Base-by-base conservation (phyloP, 2,888 invertebrate species). In the Agrochola circellaris region DNA sequence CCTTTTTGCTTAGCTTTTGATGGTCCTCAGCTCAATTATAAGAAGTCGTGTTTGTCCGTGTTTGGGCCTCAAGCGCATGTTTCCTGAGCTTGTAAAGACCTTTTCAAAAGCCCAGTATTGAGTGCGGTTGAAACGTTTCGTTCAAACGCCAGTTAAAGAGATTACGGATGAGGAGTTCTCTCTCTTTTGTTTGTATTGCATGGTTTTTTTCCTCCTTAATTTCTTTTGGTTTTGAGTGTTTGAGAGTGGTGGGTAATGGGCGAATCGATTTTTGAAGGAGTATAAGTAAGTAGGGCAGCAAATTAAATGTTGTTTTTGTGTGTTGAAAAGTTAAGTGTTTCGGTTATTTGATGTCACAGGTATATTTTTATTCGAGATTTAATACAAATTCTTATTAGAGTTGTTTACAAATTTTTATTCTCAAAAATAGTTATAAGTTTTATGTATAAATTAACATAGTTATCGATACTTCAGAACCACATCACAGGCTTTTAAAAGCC, bases 131-230 rank as follows among this genome's bases (percentile, higher is more conserved):
- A 87, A 86, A 90, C 86, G 88, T 86, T 87, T 80, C 86, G 85
- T 84, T 87, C 89, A 89, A 91, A 90, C 87, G 88, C 87, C 86
- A 89, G 87, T 89, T 87, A 90, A 90, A 88, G 84, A 91, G 89
- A 90, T 92, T 91, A 90, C 86, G 89, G 89, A 81, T 89, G 89
- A 90, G 86, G 85, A 88, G 83, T 73, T 87, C 77, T 77, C 83
- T 85, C 88, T 85, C 88, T 89, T 91, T 90, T 91, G 86, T 88
- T 87, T 89, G 83, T 85, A 71, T 82, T 81, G 72, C 83, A 81
- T 81, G 83, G 75, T 72, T 84, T 86, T 84, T 81, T 87, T 79
- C 75, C 74, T 83, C 79, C 75, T 78, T 88, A 84, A 88, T 88
- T 88, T 84, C 81, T 87, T 89, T 87, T 67, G 81, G 77, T 81